Percentiles rank a stretch among this genome's conserved stretches.
These are phyloP conservation scores for Netelia virgata DNA, from an alignment of 2,888 invertebrate genomes.

Conservation along the genomic window DNA sequence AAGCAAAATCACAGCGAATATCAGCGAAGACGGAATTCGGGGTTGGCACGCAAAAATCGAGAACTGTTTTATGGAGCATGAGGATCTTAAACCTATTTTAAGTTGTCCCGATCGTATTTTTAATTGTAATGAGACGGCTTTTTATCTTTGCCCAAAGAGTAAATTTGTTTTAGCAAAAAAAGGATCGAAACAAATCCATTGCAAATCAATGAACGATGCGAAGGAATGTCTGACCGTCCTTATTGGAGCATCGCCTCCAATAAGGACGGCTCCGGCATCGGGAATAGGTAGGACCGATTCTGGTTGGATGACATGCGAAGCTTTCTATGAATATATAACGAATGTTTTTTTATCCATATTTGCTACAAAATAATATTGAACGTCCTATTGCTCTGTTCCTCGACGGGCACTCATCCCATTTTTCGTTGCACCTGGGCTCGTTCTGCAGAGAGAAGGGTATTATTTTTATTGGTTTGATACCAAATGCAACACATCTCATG, in stretches of 20 bases:
- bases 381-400: background rate
- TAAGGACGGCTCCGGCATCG: no score
- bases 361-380: no score
- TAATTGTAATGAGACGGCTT: no score
- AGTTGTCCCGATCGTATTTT: no score
- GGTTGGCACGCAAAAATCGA: constrained; percentile 22
- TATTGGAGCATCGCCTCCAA: constrained; percentile 20
- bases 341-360: no score
- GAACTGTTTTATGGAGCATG: no score
- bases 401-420: background rate
- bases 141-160: no score
- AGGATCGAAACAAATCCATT: no score
- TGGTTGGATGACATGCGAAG: constrained; percentile 10
- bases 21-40: constrained; percentile 30
- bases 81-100: no score
- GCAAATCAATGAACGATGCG: constrained; percentile 8
- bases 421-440: background rate
- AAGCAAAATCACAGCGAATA: background rate
- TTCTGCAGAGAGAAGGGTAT: background rate
- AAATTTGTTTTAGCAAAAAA: background rate
- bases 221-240: constrained; percentile 41
- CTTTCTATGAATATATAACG: no score
- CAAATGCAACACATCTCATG: background rate
- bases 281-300: constrained; percentile 19
- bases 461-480: background rate